These are phyloP conservation scores for Poecilia gillii DNA, from an alignment of 2,797 vertebrate genomes.

Conservation along the genomic window DNA sequence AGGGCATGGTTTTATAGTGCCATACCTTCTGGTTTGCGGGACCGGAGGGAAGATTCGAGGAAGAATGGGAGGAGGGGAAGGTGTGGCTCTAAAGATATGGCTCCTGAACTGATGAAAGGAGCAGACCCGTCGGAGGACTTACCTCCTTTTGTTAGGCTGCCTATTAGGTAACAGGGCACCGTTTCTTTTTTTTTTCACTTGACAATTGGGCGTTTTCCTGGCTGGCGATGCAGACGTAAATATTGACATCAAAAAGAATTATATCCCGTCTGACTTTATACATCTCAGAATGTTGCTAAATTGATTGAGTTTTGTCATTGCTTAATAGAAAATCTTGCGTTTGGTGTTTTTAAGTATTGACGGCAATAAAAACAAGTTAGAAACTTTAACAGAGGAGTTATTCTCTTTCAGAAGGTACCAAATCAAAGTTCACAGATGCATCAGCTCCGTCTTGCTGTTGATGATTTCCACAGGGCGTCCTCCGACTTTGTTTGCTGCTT, in stretches of 20 bases:
- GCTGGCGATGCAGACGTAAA: constrained; percentile 6
- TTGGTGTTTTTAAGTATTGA: neutral
- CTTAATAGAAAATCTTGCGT: neutral
- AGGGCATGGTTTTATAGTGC: constrained; percentile 56
- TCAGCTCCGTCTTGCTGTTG: neutral
- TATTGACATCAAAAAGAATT: neutral
- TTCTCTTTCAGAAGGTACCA: neutral
- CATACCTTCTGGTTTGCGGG: constrained; percentile 45
- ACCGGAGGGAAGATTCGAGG: constrained; percentile 31
- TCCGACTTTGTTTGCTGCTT: neutral
- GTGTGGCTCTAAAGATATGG: constrained; percentile 67
- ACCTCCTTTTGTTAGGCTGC: constrained; percentile 51
- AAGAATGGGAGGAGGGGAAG: constrained; percentile 61
- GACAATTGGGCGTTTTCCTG: constrained; percentile 26
- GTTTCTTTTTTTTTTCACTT: constrained; percentile 31
- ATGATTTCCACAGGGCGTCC: neutral
- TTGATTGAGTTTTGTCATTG: neutral
- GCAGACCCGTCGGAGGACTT: constrained; percentile 29
- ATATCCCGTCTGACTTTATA: neutral
- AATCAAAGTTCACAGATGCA: neutral
- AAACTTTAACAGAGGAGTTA: neutral
- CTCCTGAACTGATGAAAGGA: constrained; percentile 62
- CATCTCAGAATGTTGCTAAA: neutral
- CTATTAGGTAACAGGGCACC: constrained; percentile 46
- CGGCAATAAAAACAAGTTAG: neutral